Conservation (phyloP, 1,140 invertebrate genomes). For the Ladona fulva region DNA sequence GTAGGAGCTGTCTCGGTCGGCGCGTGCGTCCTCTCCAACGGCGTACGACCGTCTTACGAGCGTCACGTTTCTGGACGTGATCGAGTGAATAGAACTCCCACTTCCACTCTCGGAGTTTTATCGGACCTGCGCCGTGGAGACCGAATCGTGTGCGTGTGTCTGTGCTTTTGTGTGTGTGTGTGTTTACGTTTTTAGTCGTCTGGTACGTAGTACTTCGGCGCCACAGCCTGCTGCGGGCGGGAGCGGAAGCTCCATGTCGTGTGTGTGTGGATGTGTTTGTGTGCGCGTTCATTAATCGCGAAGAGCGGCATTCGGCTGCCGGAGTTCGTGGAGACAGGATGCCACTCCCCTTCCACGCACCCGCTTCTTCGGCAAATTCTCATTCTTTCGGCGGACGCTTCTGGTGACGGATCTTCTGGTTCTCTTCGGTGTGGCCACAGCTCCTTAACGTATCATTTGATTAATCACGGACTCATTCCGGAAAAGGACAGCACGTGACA, state of each 20-base stretch:
- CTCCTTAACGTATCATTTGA: too few species aligned
- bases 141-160: neutral
- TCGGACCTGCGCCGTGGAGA: neutral
- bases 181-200: too few species aligned
- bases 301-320: neutral
- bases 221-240: neutral
- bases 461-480: too few species aligned
- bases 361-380: neutral
- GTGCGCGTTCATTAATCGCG: neutral
- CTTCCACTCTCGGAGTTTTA: neutral
- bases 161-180: too few species aligned
- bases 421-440: too few species aligned
- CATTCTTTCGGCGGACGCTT: too few species aligned
- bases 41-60: neutral
- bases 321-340: neutral
- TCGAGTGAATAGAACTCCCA: neutral
- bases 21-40: neutral
- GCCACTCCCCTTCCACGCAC: neutral
- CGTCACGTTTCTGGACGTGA: neutral
- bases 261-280: neutral
- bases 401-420: too few species aligned
- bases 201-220: neutral
- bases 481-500: too few species aligned
- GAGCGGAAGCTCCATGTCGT: neutral
- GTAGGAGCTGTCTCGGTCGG: neutral